Conservation (phyloP, 2,888 invertebrate species). For the Fissipunctia ypsillon region DNA sequence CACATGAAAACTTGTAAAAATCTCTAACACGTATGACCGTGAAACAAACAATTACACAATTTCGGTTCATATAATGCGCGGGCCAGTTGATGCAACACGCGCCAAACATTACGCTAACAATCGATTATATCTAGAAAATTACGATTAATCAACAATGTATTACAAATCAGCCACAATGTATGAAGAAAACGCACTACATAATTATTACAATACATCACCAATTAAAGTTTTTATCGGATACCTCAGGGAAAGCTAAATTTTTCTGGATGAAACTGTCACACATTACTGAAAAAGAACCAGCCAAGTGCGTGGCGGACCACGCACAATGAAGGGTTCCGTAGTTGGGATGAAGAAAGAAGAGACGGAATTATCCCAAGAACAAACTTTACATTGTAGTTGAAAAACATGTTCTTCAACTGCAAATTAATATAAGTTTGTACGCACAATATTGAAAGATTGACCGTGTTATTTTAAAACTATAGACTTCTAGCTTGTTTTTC, state of each 20-base stretch:
- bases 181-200: no score
- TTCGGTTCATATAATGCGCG: slow-evolving; percentile 20
- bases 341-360: no score
- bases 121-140: slow-evolving; percentile 49
- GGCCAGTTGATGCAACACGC: slow-evolving; percentile 44
- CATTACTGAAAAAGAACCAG: no score
- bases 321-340: no score
- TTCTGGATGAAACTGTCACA: neutral
- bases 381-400: no score
- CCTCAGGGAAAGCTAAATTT: neutral
- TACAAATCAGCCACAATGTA: slow-evolving; percentile 15
- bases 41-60: slow-evolving; percentile 47
- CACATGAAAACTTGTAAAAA: slow-evolving; percentile 10
- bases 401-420: no score
- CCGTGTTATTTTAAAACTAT: no score
- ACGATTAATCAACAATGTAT: slow-evolving; percentile 31
- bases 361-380: no score
- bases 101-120: slow-evolving; percentile 36
- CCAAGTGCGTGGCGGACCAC: no score
- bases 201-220: neutral
- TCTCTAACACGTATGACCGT: slow-evolving; percentile 29
- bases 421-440: no score
- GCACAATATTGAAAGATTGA: no score
- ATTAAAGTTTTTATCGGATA: neutral
- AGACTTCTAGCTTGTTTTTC: no score